A percentile compares a stretch with the other conserved stretches of the same genome.
Conservation (phyloP, 2,113 vertebrate genomes). For the Isurus oxyrinchus region DNA sequence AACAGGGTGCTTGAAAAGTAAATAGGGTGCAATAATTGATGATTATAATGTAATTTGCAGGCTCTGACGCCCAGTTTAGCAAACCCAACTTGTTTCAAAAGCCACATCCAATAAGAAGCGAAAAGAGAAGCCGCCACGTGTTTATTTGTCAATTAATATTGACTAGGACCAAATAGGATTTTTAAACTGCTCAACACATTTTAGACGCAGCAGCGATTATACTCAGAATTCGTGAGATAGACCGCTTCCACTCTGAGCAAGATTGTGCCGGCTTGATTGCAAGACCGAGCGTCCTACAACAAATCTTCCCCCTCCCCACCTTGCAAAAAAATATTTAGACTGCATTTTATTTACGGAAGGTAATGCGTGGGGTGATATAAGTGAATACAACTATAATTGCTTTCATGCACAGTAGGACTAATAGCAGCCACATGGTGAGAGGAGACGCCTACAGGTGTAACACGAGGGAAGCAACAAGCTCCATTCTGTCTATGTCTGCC, state of each 20-base stretch:
- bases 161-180: not conserved
- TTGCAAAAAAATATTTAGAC: not conserved
- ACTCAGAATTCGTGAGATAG: not conserved
- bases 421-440: not conserved
- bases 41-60: not conserved
- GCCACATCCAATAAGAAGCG: no score
- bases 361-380: no score
- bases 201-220: no score
- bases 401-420: not conserved
- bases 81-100: not conserved
- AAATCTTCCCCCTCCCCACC: not conserved
- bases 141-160: not conserved
- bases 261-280: not conserved
- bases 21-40: not conserved
- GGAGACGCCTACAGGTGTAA: slow-evolving; percentile 27
- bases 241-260: not conserved
- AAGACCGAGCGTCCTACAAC: not conserved
- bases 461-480: not conserved
- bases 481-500: not conserved
- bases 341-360: not conserved
- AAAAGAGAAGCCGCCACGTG: not conserved
- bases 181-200: not conserved
- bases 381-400: not conserved
- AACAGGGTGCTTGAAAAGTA: not conserved
- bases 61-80: not conserved